phyloP scores from a whole-genome alignment of 1,140 invertebrate species.

The Rhizoglyphus robini region DNA sequence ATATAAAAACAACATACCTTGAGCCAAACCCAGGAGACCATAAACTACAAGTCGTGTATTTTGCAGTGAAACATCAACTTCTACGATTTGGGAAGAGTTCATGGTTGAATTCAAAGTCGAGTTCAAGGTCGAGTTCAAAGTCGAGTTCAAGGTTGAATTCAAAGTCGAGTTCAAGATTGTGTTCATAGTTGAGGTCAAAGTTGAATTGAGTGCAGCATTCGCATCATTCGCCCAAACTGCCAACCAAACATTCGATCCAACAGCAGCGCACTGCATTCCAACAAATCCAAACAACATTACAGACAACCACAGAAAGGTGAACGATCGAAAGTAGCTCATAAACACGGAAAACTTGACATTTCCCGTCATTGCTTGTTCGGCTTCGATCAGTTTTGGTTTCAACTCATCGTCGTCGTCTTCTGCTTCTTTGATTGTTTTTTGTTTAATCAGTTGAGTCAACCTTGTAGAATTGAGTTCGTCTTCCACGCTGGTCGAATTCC shows the following conservation, averaged over 20 bases:
- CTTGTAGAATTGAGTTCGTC: background rate
- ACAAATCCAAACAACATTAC: slow-evolving; percentile 25
- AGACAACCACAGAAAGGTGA: slow-evolving; percentile 22
- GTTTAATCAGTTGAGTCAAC: too few species aligned
- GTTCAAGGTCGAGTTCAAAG: too few species aligned
- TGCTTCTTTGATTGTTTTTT: too few species aligned
- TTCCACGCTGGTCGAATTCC: slow-evolving; percentile 27
- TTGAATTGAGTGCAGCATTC: background rate
- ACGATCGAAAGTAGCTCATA: slow-evolving; percentile 38
- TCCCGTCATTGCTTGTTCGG: slow-evolving; percentile 75
- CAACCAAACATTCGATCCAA: slow-evolving; percentile 85
- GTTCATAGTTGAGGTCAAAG: too few species aligned
- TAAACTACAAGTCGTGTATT: slow-evolving; percentile 25
- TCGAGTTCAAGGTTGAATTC: background rate
- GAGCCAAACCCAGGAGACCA: slow-evolving; percentile 24
- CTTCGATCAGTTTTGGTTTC: slow-evolving; percentile 62
- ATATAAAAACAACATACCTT: slow-evolving; percentile 22
- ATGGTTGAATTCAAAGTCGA: too few species aligned
- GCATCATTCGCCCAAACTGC: slow-evolving; percentile 44
- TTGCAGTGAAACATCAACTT: slow-evolving; percentile 10
- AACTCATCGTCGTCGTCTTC: background rate
- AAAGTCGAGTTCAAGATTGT: too few species aligned
- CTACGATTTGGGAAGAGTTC: too few species aligned
- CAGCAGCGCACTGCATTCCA: slow-evolving; percentile 46
- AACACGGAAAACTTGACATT: slow-evolving; percentile 80